Evolutionary conservation across 2,888 invertebrate genomes (phyloP).

Genomic region (Erynnis tages): DNA sequence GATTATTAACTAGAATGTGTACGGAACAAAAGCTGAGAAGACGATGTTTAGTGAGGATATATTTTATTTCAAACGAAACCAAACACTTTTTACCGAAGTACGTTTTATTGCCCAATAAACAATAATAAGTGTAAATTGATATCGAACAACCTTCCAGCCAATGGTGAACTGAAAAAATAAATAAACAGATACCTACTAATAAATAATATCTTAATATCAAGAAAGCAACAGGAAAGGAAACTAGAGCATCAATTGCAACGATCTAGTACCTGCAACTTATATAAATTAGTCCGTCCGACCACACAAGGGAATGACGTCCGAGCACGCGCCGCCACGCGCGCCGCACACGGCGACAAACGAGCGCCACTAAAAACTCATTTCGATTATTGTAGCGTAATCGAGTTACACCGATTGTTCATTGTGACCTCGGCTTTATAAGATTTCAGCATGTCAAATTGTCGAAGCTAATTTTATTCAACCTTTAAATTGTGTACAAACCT

Average conservation of each 20-base stretch:
- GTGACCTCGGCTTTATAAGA: constrained; percentile 11
- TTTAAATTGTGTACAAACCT: too few relatives aligned
- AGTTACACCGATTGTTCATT: constrained; percentile 44
- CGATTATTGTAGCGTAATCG: constrained; percentile 64
- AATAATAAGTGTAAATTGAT: too few relatives aligned
- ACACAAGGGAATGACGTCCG: constrained; percentile 48
- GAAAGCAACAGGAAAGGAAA: not conserved
- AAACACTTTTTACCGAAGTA: too few relatives aligned
- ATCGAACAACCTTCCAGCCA: too few relatives aligned
- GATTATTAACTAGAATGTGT: too few relatives aligned
- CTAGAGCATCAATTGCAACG: constrained; percentile 10
- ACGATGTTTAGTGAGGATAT: too few relatives aligned
- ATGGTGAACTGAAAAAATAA: too few relatives aligned
- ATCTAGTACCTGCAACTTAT: constrained; percentile 25
- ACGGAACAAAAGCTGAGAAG: too few relatives aligned
- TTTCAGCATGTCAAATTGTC: constrained; percentile 12
- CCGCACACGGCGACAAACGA: constrained; percentile 66
- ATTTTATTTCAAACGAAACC: too few relatives aligned
- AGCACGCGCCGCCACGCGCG: constrained; percentile 57
- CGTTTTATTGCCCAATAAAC: too few relatives aligned
- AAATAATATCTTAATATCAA: not conserved
- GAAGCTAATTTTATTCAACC: too few relatives aligned
- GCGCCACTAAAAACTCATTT: constrained; percentile 60
- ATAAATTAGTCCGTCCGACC: constrained; percentile 25
- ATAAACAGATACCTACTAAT: not conserved